phyloP scores from a whole-genome alignment of 1,140 invertebrate genomes.

The Drosophila teissieri region DNA sequence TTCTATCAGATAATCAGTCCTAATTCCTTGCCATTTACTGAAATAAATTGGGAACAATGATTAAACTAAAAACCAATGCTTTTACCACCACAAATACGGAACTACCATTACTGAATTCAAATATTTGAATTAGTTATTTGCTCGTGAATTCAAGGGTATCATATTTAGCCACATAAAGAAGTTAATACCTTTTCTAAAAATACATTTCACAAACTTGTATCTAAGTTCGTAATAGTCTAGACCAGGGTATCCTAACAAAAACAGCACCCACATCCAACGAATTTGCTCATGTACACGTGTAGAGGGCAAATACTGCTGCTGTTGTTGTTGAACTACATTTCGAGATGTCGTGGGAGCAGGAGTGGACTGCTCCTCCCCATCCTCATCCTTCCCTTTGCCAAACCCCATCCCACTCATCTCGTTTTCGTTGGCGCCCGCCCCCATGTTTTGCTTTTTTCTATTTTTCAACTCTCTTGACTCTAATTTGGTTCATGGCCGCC shows the following conservation, averaged over 20 bases:
- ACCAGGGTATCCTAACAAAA: slow-evolving; percentile 12
- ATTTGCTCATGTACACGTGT: slow-evolving; percentile 48
- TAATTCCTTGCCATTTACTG: no score
- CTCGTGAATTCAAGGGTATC: no score
- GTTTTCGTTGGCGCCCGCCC: slow-evolving; percentile 19
- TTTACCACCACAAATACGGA: no score
- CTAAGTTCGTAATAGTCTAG: background rate
- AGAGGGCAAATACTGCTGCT: slow-evolving; percentile 18
- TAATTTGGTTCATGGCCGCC: slow-evolving; percentile 75
- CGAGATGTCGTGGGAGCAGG: slow-evolving; percentile 13
- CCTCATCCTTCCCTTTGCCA: slow-evolving; percentile 25
- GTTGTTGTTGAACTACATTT: slow-evolving; percentile 73
- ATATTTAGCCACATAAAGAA: no score
- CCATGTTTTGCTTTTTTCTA: slow-evolving; percentile 25
- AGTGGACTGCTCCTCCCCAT: slow-evolving; percentile 29
- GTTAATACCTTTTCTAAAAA: no score
- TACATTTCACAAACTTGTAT: background rate
- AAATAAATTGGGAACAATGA: no score
- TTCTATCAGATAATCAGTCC: background rate
- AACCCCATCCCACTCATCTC: slow-evolving; percentile 20
- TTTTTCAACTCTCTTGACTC: slow-evolving; percentile 69
- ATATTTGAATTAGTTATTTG: no score
- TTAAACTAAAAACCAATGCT: no score
- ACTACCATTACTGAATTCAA: no score
- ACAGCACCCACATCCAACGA: slow-evolving; percentile 37